A percentile compares a stretch with the other conserved stretches of the same genome.
Evolutionary conservation across 2,113 vertebrate genomes (phyloP).

Genomic region (Cranoglanis bouderius): DNA sequence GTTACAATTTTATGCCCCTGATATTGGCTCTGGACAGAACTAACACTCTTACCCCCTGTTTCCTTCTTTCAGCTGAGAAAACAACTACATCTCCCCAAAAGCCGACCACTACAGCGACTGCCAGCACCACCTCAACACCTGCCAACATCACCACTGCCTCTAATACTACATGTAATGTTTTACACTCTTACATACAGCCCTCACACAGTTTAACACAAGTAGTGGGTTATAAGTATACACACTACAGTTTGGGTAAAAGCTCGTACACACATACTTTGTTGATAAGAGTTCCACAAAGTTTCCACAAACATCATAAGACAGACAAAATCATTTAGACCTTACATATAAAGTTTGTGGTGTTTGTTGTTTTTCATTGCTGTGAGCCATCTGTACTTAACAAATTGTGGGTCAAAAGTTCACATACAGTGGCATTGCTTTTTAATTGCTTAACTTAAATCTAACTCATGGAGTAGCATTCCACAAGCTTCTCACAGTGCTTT

Average conservation of each 20-base stretch:
- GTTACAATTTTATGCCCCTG: not conserved
- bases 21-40: not conserved
- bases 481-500: no score
- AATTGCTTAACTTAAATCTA: no score
- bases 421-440: not conserved
- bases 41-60: not conserved
- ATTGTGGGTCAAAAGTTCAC: not conserved
- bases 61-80: not conserved
- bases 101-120: not conserved
- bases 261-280: not conserved
- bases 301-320: not conserved
- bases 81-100: not conserved
- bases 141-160: not conserved
- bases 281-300: not conserved
- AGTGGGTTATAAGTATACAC: not conserved
- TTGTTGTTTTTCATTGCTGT: not conserved
- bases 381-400: not conserved
- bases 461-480: no score
- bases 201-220: not conserved
- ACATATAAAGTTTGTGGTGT: no score
- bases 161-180: constrained; percentile 20
- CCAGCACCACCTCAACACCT: not conserved
- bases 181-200: not conserved
- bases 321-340: not conserved
- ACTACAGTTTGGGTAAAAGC: not conserved